phyloP scores from a whole-genome alignment of 2,888 invertebrate genomes.

The Rotaria sp. region DNA sequence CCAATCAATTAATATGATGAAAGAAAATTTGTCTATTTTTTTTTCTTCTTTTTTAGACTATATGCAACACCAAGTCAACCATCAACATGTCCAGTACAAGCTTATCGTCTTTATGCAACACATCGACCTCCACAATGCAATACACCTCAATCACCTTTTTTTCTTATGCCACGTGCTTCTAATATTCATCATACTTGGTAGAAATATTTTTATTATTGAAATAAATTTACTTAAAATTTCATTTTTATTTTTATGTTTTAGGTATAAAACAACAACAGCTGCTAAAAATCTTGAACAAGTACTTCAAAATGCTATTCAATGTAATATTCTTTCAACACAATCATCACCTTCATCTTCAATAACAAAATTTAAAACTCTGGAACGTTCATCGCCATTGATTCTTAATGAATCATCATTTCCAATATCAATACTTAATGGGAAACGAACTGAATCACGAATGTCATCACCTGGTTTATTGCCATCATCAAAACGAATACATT shows the following conservation, averaged over 20 bases:
- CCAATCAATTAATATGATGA: neutral
- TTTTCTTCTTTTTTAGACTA: neutral
- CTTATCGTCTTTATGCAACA: neutral
- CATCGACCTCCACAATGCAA: conserved; percentile 20
- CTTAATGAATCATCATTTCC: neutral
- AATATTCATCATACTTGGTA: neutral
- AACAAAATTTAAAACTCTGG: neutral
- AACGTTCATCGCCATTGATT: neutral
- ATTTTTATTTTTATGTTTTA: neutral
- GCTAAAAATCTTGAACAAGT: neutral
- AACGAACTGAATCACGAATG: neutral
- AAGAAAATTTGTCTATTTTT: neutral
- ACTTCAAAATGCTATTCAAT: neutral
- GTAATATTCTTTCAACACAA: neutral
- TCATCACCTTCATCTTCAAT: neutral
- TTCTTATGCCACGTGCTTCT: neutral
- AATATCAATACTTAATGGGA: neutral
- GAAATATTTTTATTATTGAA: neutral
- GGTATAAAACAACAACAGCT: neutral
- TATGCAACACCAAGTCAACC: neutral
- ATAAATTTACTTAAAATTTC: neutral
- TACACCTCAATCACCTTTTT: conserved; percentile 16
- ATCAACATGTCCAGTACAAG: conserved; percentile 11
- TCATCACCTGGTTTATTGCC: neutral
- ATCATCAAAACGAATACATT: neutral